A percentile compares a stretch with the other conserved stretches of the same genome.
Evolutionary conservation across 1,140 invertebrate genomes (phyloP).

Genomic region (Leptinotarsa defecta): DNA sequence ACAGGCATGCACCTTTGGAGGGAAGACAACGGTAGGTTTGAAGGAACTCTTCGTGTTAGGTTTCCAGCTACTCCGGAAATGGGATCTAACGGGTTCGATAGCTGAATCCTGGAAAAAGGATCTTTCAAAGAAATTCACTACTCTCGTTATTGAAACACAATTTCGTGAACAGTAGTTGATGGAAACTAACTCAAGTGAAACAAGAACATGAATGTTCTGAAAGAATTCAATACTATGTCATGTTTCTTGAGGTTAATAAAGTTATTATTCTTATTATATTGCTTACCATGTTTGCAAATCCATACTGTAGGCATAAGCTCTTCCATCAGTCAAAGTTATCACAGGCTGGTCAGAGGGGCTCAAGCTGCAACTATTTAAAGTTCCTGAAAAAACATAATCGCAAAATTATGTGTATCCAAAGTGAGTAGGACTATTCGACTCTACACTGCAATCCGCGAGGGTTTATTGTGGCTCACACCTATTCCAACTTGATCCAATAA

Average conservation of each 20-base stretch:
- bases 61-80: constrained; percentile 55
- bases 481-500: too few species aligned
- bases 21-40: constrained; percentile 50
- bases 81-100: constrained; percentile 59
- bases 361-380: constrained; percentile 64
- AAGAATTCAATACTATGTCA: too few species aligned
- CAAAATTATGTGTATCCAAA: too few species aligned
- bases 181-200: too few species aligned
- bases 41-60: constrained; percentile 40
- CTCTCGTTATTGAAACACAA: too few species aligned
- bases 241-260: too few species aligned
- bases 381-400: constrained; percentile 54
- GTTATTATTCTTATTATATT: not conserved
- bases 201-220: too few species aligned
- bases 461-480: too few species aligned
- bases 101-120: constrained; percentile 54
- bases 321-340: constrained; percentile 69
- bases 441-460: too few species aligned
- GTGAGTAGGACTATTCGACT: too few species aligned
- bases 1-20: constrained; percentile 47
- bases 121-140: too few species aligned
- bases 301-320: constrained; percentile 69
- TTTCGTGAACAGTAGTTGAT: too few species aligned
- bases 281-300: constrained; percentile 70
- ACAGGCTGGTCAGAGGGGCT: constrained; percentile 67